These are phyloP conservation scores for Mimachlamys varia DNA, from an alignment of 2,888 invertebrate genomes.

Conservation along the genomic window DNA sequence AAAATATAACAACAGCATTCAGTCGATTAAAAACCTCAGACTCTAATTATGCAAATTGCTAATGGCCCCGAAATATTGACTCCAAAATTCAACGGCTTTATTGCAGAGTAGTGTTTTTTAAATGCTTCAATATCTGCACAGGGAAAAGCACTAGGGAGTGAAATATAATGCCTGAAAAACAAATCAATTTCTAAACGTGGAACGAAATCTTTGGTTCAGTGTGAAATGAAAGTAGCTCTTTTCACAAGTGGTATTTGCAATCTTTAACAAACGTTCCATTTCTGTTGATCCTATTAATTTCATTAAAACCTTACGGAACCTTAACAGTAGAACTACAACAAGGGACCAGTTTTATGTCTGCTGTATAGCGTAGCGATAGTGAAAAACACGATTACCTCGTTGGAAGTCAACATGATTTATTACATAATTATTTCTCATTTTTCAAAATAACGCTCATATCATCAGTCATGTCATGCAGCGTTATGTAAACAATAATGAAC, in stretches of 20 bases:
- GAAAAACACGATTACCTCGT: background rate
- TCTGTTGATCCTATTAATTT: background rate
- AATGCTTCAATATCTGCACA: background rate
- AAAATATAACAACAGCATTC: background rate
- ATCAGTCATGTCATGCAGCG: background rate
- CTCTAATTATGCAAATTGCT: background rate
- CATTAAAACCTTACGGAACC: background rate
- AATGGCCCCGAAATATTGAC: background rate
- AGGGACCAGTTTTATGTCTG: background rate
- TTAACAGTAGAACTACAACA: background rate
- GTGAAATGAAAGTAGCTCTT: background rate
- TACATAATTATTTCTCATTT: slow-evolving; percentile 26
- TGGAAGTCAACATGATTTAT: background rate
- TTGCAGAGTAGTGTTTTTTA: background rate
- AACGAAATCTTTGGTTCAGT: background rate
- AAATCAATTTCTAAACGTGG: background rate
- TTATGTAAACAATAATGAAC: slow-evolving; percentile 1
- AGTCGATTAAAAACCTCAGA: background rate
- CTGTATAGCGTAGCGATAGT: background rate
- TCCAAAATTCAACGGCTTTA: background rate
- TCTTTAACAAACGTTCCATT: background rate
- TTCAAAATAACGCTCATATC: slow-evolving; percentile 2
- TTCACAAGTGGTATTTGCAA: background rate
- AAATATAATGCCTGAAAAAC: background rate
- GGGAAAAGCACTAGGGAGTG: background rate